Conservation (phyloP, 2,888 invertebrate species). For the Myathropa florea region DNA sequence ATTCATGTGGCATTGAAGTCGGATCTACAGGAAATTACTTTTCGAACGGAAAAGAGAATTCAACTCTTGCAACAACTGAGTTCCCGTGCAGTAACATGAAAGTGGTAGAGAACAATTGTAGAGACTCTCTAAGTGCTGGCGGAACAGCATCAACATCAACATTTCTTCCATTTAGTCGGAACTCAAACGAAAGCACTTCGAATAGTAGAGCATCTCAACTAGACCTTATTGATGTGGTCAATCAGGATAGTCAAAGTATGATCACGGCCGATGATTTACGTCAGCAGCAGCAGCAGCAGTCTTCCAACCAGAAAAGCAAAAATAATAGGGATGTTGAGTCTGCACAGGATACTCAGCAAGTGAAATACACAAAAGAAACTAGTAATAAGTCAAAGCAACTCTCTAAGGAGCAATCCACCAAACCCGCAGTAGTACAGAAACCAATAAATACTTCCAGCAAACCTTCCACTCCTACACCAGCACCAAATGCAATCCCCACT, state of each 20-base stretch:
- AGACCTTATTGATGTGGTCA: constrained; percentile 73
- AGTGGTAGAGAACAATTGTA: constrained; percentile 33
- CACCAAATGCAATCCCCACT: neutral
- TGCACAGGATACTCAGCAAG: constrained; percentile 13
- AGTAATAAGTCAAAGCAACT: constrained; percentile 32
- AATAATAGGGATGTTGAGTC: constrained; percentile 11
- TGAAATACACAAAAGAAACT: constrained; percentile 37
- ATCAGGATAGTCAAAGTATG: constrained; percentile 64
- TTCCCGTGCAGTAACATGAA: constrained; percentile 37
- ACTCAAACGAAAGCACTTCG: constrained; percentile 76
- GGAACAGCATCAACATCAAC: constrained; percentile 24
- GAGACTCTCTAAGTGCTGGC: constrained; percentile 27
- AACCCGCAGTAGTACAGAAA: neutral
- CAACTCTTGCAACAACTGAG: constrained; percentile 5
- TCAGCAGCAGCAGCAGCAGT: constrained; percentile 53
- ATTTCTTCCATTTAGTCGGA: constrained; percentile 59
- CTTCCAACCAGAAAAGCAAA: constrained; percentile 51
- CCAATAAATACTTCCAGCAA: constrained; percentile 10
- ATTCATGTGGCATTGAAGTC: constrained; percentile 56
- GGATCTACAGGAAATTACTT: constrained; percentile 50
- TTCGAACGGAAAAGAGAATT: constrained; percentile 38
- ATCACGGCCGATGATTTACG: constrained; percentile 71
- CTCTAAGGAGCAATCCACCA: constrained; percentile 30
- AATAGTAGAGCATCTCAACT: constrained; percentile 75
- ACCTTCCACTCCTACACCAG: constrained; percentile 35